Conservation (phyloP, 2,888 invertebrate species). For the Iselma pallidipennis region DNA sequence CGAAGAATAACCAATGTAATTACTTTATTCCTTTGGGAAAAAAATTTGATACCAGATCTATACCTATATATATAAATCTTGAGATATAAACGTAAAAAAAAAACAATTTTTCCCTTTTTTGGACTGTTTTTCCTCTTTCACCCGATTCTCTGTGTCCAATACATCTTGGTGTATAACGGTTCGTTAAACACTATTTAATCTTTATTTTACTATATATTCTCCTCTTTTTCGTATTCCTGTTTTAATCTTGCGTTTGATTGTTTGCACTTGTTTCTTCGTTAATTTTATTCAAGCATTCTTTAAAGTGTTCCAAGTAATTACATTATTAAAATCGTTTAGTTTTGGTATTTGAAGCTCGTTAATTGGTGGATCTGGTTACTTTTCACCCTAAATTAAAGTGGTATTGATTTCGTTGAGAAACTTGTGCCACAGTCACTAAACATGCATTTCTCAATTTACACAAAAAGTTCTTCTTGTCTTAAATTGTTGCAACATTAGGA, state of each 20-base stretch:
- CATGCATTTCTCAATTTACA: no score
- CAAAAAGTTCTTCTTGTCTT: no score
- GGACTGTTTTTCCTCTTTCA: neutral
- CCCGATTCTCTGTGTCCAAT: no score
- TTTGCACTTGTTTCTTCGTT: constrained; percentile 9
- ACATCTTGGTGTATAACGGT: constrained; percentile 10
- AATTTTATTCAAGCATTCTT: neutral
- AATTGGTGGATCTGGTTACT: neutral
- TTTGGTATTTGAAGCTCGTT: neutral
- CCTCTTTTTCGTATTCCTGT: no score
- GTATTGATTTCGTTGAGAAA: neutral
- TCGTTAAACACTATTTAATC: constrained; percentile 14
- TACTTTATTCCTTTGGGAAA: constrained; percentile 49
- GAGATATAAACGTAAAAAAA: neutral
- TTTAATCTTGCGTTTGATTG: constrained; percentile 3
- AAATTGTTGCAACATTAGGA: no score
- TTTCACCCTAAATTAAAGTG: neutral
- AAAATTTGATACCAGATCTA: constrained; percentile 18
- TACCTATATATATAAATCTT: constrained; percentile 5
- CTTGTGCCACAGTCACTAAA: neutral
- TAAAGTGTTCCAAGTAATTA: neutral
- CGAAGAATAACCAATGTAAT: constrained; percentile 54
- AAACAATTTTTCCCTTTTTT: neutral
- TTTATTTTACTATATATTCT: no score
- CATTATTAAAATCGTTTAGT: neutral